Percentiles rank a stretch among this genome's conserved stretches.
Evolutionary conservation across 2,888 invertebrate species (phyloP).

Genomic region (Pilophorus perplexus): DNA sequence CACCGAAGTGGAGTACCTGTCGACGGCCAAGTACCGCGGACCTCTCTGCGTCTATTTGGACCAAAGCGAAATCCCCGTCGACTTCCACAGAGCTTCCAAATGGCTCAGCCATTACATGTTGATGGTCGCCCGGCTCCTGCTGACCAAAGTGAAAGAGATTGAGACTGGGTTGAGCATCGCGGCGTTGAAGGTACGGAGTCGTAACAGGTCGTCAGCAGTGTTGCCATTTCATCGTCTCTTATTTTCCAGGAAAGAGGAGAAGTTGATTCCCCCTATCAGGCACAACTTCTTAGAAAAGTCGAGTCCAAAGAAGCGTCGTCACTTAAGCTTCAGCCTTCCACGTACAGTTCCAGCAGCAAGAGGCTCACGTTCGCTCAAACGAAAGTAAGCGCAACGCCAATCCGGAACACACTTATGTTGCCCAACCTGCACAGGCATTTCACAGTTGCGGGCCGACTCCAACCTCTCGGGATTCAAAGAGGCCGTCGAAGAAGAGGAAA

Average conservation of each 20-base stretch:
- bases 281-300: no score
- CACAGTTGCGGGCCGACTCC: neutral
- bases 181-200: neutral
- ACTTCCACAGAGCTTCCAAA: conserved; percentile 8
- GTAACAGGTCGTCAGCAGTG: neutral
- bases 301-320: no score
- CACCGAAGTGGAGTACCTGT: conserved; percentile 3
- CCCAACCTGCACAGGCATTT: no score
- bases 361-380: neutral
- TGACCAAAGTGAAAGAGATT: conserved; percentile 33
- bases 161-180: conserved; percentile 21
- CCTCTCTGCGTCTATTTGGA: conserved; percentile 22
- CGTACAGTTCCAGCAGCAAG: no score
- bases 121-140: conserved; percentile 12
- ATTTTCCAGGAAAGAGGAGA: neutral
- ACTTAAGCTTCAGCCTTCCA: no score
- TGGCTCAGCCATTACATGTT: conserved; percentile 15
- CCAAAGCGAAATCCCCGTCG: conserved; percentile 7
- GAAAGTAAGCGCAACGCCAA: neutral
- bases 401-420: no score
- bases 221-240: neutral
- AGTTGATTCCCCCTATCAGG: neutral
- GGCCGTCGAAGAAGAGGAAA: conserved; percentile 7
- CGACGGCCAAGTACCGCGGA: neutral
- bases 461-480: neutral